These are phyloP conservation scores for Oryzias curvinotus DNA, from an alignment of 2,113 vertebrate genomes.

Conservation along the genomic window DNA sequence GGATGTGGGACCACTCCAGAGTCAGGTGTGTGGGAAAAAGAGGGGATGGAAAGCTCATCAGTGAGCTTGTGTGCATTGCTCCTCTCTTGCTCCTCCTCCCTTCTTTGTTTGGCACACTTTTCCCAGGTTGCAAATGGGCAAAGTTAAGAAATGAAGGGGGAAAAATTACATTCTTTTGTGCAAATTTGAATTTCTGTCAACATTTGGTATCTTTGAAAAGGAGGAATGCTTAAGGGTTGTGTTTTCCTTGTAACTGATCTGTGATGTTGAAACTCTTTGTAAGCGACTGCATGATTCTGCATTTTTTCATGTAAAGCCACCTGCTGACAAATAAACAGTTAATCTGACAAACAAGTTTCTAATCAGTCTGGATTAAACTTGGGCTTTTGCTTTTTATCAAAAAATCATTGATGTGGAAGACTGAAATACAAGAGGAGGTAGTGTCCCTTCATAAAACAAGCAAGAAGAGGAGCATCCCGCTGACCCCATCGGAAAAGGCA, in stretches of 20 bases:
- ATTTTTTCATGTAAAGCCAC: slow-evolving; percentile 66
- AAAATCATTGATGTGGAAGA: too few relatives aligned
- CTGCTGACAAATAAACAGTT: slow-evolving; percentile 90
- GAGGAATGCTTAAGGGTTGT: slow-evolving; percentile 90
- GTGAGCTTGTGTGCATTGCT: slow-evolving; percentile 95
- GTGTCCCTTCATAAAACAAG: too few relatives aligned
- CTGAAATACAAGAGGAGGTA: too few relatives aligned
- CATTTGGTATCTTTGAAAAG: slow-evolving; percentile 86
- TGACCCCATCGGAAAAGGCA: too few relatives aligned
- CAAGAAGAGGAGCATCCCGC: too few relatives aligned
- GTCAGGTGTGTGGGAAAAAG: slow-evolving; percentile 38
- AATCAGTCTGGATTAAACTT: too few relatives aligned
- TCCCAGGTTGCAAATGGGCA: slow-evolving; percentile 74
- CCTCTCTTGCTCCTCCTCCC: slow-evolving; percentile 84
- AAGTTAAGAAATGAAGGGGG: slow-evolving; percentile 40
- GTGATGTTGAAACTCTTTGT: slow-evolving; percentile 86
- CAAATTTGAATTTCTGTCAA: slow-evolving; percentile 88
- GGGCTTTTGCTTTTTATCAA: too few relatives aligned
- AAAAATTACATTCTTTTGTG: slow-evolving; percentile 76
- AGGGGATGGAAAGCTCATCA: slow-evolving; percentile 70
- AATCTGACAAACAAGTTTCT: slow-evolving; percentile 73
- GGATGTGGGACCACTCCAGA: slow-evolving; percentile 51
- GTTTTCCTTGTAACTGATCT: slow-evolving; percentile 79
- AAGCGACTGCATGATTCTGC: slow-evolving; percentile 89
- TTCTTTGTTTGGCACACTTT: slow-evolving; percentile 85